Conservation (phyloP, 2,113 vertebrate species). For the Pungitius pungitius region DNA sequence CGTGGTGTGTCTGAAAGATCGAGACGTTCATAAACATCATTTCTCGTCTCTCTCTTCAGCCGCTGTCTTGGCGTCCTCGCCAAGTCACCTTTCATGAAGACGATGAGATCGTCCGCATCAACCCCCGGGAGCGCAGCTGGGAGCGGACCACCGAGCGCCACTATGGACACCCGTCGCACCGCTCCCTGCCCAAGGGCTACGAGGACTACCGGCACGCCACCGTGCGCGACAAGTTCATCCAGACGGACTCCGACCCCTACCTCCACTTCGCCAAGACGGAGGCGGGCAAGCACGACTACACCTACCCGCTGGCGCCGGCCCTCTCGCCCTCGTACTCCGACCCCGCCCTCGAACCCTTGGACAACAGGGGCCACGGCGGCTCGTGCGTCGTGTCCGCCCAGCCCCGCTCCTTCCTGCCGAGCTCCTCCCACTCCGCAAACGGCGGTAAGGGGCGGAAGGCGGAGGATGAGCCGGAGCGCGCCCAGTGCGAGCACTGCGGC, state of each 20-base stretch:
- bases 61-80: constrained; percentile 82
- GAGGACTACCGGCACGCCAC: constrained; percentile 97
- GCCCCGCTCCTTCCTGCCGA: constrained; percentile 82
- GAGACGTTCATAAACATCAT: too few relatives aligned
- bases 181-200: constrained; percentile 91
- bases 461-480: constrained; percentile 84
- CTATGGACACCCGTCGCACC: constrained; percentile 74
- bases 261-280: constrained; percentile 94
- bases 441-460: constrained; percentile 84
- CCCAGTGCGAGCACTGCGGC: constrained; percentile 93
- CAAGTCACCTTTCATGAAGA: constrained; percentile 94
- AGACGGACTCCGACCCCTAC: constrained; percentile 87
- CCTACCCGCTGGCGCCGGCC: constrained; percentile 89
- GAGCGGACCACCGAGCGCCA: constrained; percentile 60
- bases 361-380: constrained; percentile 77
- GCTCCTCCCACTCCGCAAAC: constrained; percentile 63
- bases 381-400: constrained; percentile 86
- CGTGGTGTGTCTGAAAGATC: too few relatives aligned
- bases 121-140: constrained; percentile 92
- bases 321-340: constrained; percentile 85
- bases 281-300: constrained; percentile 93
- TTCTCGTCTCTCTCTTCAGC: constrained; percentile 36
- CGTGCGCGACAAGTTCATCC: constrained; percentile 86
- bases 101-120: constrained; percentile 97
- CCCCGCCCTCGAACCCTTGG: constrained; percentile 76